Conservation (phyloP, 1,140 invertebrate genomes). For the Atta colombica region DNA sequence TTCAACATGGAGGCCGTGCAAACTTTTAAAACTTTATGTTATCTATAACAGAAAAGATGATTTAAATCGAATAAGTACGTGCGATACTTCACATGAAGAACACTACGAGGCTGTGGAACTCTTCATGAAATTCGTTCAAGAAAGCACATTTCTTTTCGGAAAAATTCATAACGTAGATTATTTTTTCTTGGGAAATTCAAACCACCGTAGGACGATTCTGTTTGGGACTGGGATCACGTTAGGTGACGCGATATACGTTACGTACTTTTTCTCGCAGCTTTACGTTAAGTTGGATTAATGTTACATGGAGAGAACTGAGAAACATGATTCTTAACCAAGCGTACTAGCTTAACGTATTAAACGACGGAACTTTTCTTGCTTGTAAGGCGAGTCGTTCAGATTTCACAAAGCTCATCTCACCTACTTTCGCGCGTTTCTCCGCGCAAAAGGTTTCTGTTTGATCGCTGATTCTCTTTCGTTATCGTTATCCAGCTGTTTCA, state of each 20-base stretch:
- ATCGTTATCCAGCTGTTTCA: constrained; percentile 25
- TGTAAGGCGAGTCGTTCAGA: constrained; percentile 40
- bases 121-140: background rate
- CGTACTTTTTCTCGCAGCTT: constrained; percentile 14
- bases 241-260: constrained; percentile 4
- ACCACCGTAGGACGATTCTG: background rate
- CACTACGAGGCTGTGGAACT: constrained; percentile 19
- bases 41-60: constrained; percentile 60
- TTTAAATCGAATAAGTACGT: constrained; percentile 55
- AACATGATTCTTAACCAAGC: constrained; percentile 34
- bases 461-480: constrained; percentile 52
- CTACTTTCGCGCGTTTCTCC: background rate
- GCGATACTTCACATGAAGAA: constrained; percentile 38
- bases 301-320: constrained; percentile 29
- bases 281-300: constrained; percentile 51
- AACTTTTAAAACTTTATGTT: constrained; percentile 56
- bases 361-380: constrained; percentile 45
- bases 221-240: constrained; percentile 8
- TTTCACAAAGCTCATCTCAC: constrained; percentile 44
- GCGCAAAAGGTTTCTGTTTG: constrained; percentile 21
- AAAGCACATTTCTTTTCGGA: background rate
- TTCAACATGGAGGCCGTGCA: constrained; percentile 38
- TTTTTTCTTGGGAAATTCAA: constrained; percentile 26
- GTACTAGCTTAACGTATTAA: constrained; percentile 33
- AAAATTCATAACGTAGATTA: constrained; percentile 43